These are phyloP conservation scores for Apodemus agrarius DNA, from an alignment of 2,797 vertebrate genomes.

Conservation along the genomic window DNA sequence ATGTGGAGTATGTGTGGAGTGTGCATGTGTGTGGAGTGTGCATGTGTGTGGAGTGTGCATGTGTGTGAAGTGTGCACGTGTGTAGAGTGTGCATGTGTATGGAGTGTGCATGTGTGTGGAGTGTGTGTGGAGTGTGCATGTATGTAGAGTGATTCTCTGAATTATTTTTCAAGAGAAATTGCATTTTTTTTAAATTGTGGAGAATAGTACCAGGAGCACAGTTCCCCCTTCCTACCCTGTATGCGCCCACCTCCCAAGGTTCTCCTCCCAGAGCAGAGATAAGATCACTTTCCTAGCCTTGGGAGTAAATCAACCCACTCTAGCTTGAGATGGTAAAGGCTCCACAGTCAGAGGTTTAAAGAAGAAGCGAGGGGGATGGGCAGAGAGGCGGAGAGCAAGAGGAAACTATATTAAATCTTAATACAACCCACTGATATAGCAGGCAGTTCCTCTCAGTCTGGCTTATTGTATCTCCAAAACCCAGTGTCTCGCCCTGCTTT, in stretches of 20 bases:
- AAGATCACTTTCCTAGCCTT: neutral
- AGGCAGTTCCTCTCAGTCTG: conserved; percentile 38
- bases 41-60: too few species aligned
- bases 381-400: neutral
- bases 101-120: too few species aligned
- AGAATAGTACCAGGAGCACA: neutral
- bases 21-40: too few species aligned
- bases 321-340: neutral
- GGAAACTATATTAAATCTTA: conserved; percentile 40
- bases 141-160: neutral
- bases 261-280: neutral
- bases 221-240: neutral
- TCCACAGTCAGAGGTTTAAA: neutral
- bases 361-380: neutral
- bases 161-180: conserved; percentile 11
- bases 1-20: too few species aligned
- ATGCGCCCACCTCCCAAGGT: too few species aligned
- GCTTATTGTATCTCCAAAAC: conserved; percentile 49
- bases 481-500: conserved; percentile 5
- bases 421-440: conserved; percentile 22
- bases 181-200: neutral
- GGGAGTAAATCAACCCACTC: neutral
- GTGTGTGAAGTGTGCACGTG: too few species aligned
- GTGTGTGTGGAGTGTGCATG: too few species aligned
- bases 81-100: too few species aligned